Evolutionary conservation across 2,797 vertebrate genomes (phyloP), one percentile per base, ranked within the genome.

Genomic region (Limosa lapponica): DNA sequence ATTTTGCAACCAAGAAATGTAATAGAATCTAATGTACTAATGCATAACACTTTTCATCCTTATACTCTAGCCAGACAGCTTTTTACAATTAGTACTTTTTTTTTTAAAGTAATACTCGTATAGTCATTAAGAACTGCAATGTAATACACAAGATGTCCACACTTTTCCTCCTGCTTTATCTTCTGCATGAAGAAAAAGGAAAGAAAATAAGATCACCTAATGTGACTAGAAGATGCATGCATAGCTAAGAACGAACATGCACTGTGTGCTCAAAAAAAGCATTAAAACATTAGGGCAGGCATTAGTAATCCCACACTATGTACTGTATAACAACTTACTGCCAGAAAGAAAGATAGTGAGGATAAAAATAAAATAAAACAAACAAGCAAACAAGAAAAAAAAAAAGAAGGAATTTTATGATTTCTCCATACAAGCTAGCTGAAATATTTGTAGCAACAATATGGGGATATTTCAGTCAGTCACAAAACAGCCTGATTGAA

Each of bases 381-480:
- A 95, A 41, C 25, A 75, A 89, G 25, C 8, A 73, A 70, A 17
- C 3, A 75, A 90, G 8, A 82, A 28, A 52, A 66, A 57, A 64
- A 43, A 55, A 16, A 44, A 44, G 4, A 37, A 24, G 13, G 17
- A 43, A 12, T 79, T 69, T 23, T 48, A 79, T 13, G 13, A 57
- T 87, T 95, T 94, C 46, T 90, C 94, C 77, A 69, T 58, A 43
- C 16, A 90, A 90, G 28, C 51, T 83, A 82, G 75, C 52, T 32
- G 64, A 95, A 93, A 67, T 75, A 79, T 86, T 87, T 89, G 78
- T 59, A 75, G 70, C 97, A 95, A 95, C 83, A 95, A n/a, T 95
- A 92, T 80, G 92, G 87, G 82, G 78, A 95, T 96, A 83, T 97
- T 98, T 96, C 98, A 98, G 97, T 97, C 96, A 97, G 96, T 95